Base-by-base conservation (phyloP, 2,888 invertebrate species). In the Hypomecis atomaria region DNA sequence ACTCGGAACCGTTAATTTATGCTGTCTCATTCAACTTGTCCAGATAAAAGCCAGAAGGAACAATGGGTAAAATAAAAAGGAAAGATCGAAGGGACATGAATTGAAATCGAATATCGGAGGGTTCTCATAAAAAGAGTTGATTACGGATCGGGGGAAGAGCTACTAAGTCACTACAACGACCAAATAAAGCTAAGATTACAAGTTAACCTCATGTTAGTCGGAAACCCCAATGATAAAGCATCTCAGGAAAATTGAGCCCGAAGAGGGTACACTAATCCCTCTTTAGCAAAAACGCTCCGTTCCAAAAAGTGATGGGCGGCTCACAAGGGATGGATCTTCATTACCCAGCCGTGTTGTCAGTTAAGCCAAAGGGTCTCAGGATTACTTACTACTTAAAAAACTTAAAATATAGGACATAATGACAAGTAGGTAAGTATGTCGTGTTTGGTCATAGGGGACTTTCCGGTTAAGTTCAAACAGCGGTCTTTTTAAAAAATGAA, bases 141-240 rank as follows among this genome's bases (percentile, higher is more conserved):
- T 90, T 89, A 90, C 86, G 71, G 79, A 83, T 81, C 84, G 86
- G 81, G 83, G 79, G 82, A 85, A 86, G 78, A 47, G 47, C 56
- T 47, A 89, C 90, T 91, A 90, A 88, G 87, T 85, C 82, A 82
- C 79, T 87, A 89, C 86, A 89, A 85, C 84, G 89, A 79, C 85
- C 88, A 88, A 90, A 90, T 90, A 92, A 92, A 91, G 90, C 90
- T 89, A 89, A 92, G 92, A 92, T 92, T 91, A 92, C 91, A 92
- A 91, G 92, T 92, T 91, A 92, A 92, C 92, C 92, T 92, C 91
- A 90, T 92, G 92, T 92, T 91, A 88, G 90, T 85, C 86, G 86
- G 85, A 87, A 88, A 87, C 87, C 90, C 90, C 89, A 92, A 92
- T 92, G 92, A 92, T 91, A 92, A 92, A 92, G 91, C 92, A 90